These are phyloP conservation scores for Rhea pennata DNA, from an alignment of 2,113 vertebrate genomes.

Conservation along the genomic window DNA sequence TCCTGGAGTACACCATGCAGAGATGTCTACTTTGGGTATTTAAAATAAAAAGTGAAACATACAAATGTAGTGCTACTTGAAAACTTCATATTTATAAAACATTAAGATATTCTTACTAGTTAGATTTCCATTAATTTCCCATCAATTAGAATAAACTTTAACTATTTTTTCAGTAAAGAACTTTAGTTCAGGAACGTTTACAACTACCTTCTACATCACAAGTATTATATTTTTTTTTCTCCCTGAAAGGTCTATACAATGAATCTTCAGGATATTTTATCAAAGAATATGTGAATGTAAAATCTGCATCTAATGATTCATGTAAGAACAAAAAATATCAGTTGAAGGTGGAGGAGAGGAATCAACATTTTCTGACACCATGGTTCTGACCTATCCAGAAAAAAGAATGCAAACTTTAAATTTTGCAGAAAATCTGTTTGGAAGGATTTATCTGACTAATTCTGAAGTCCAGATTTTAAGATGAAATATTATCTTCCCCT, in stretches of 20 bases:
- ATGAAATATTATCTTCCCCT: neutral
- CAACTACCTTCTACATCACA: neutral
- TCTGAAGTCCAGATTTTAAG: neutral
- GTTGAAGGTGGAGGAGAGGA: neutral
- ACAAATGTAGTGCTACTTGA: neutral
- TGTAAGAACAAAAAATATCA: rapidly evolving
- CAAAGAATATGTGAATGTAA: neutral
- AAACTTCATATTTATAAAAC: neutral
- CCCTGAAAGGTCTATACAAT: neutral
- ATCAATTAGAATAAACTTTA: neutral
- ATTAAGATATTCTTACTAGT: neutral
- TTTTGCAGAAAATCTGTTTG: neutral
- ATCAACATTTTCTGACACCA: neutral
- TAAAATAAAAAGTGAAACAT: neutral
- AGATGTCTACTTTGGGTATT: neutral
- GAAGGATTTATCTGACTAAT: neutral
- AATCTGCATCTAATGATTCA: neutral
- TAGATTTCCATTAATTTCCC: neutral
- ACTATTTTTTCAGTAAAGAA: neutral
- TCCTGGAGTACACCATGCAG: neutral
- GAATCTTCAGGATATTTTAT: neutral
- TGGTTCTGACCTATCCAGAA: neutral
- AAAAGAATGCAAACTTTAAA: neutral
- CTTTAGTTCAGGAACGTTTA: neutral
- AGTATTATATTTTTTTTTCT: neutral